phyloP scores from a whole-genome alignment of 1,140 invertebrate species.

The Diachasmimorpha longicaudata region DNA sequence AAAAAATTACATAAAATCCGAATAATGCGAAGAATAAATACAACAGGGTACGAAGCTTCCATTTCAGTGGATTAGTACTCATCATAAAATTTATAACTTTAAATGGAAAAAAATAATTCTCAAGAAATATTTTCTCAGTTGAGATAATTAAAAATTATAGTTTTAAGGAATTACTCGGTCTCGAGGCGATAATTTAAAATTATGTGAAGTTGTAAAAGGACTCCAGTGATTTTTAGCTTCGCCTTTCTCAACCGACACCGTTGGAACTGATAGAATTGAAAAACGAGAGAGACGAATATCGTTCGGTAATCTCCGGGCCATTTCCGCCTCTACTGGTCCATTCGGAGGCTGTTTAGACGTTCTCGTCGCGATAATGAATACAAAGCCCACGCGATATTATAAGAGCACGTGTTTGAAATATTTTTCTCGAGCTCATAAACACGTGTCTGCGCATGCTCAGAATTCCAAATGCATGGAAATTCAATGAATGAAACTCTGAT shows the following conservation, averaged over 20 bases:
- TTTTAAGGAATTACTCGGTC: background rate
- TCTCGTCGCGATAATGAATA: background rate
- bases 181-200: background rate
- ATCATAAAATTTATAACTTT: slow-evolving; percentile 25
- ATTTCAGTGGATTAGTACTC: slow-evolving; percentile 56
- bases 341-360: background rate
- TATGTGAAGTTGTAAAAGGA: too few relatives aligned
- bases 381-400: background rate
- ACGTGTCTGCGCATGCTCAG: background rate
- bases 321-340: background rate
- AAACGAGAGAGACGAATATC: background rate
- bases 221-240: too few relatives aligned
- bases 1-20: slow-evolving; percentile 41
- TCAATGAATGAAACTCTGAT: too few relatives aligned
- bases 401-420: background rate
- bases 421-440: background rate
- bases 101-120: background rate
- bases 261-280: background rate
- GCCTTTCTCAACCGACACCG: background rate
- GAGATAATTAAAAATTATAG: too few relatives aligned
- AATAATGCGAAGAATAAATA: slow-evolving; percentile 27
- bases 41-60: slow-evolving; percentile 49
- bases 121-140: background rate
- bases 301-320: background rate
- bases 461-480: background rate